Percentiles rank a stretch among this genome's conserved stretches.
Conservation (phyloP, 2,797 vertebrate genomes). For the Erpetoichthys calabaricus region DNA sequence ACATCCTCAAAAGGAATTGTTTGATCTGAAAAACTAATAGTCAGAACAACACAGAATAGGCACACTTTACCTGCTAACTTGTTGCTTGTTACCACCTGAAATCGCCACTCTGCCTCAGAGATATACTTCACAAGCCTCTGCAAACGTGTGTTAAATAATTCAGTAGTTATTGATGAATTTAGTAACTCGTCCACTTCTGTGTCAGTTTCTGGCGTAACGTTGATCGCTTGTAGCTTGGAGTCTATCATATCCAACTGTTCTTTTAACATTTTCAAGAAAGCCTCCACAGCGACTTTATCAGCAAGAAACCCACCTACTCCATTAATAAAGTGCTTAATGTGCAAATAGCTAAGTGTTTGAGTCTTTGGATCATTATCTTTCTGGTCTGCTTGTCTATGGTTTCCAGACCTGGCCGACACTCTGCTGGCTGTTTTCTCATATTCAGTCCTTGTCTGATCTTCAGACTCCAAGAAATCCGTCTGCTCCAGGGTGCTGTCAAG, state of each 20-base stretch:
- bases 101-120: constrained; percentile 87
- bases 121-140: constrained; percentile 73
- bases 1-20: too few species aligned
- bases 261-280: constrained; percentile 72
- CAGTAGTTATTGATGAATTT: constrained; percentile 52
- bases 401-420: background rate
- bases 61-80: constrained; percentile 40
- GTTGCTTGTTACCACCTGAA: constrained; percentile 80
- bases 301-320: constrained; percentile 66
- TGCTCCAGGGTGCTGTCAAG: constrained; percentile 15
- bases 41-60: too few species aligned
- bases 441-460: constrained; percentile 19
- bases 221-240: constrained; percentile 34
- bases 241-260: constrained; percentile 66
- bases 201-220: constrained; percentile 32
- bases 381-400: constrained; percentile 4
- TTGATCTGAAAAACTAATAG: too few species aligned
- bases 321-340: constrained; percentile 60
- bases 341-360: constrained; percentile 32
- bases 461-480: background rate
- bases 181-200: constrained; percentile 48
- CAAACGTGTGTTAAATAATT: constrained; percentile 56
- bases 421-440: constrained; percentile 29
- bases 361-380: constrained; percentile 16
- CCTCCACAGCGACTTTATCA: constrained; percentile 59